Base-by-base conservation (phyloP, 2,113 vertebrate species). In the Megaceryle maxima region DNA sequence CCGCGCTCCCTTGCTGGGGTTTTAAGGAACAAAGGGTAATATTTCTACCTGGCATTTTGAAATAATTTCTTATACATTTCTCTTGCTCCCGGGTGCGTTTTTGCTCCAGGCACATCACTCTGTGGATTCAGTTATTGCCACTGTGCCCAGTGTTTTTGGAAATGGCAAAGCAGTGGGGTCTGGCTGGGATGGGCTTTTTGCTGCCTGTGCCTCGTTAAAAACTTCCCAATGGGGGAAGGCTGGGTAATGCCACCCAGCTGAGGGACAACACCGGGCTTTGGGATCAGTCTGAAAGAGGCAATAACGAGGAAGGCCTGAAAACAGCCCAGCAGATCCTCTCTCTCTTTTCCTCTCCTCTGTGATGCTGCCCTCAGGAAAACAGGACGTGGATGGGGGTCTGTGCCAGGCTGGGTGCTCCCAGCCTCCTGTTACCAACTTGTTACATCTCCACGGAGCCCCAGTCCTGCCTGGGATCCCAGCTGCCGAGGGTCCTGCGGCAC, bases 371-470 rank as follows among this genome's bases (percentile, higher is more conserved):
- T 7, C 5, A 8, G 67, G 67, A 17, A 12, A 8, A 13, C 0
- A 11, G 39, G 39, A 35, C 14, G 18, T 28, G 66, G 2, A 2
- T 37, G 2, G 16, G 26, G 26, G 7, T 62, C 41, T 28, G 28
- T 11, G 8, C 43, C 1, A 4, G n/a, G 24, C 26, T 41, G 59
- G 44, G 0, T n/a, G 29, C 12, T 53, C 33, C 72, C 3, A 2
- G 11, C 5, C 5, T 39, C 22, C 7, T 0, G 4, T 18, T 15
- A 9, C 11, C 3, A 1, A 0, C 28, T 6, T 2, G 1, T 19
- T 2, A 3, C 46, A 8, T 4, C 39, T 3, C 0, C 2, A 0
- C 0, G 1, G 63, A 15, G 50, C 51, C 6, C 9, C 67, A n/a
- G 9, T 39, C 16, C 19, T 60, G 88, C 62, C 35, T 12, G 35